phyloP scores from a whole-genome alignment of 2,113 vertebrate species.

The Empidonax traillii region DNA sequence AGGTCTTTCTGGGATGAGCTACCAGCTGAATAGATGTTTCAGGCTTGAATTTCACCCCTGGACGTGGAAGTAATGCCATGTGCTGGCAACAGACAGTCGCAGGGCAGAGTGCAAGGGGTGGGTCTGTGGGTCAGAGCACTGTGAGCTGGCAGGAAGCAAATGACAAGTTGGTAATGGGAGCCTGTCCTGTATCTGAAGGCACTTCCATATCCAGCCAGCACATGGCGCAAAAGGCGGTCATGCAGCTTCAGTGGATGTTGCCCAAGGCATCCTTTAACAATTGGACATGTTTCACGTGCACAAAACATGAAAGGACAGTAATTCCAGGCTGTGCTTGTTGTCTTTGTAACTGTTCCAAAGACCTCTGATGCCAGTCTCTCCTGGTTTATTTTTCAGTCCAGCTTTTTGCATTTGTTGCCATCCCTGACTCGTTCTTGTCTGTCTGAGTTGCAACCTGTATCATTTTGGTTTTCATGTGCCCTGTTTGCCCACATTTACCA shows the following conservation, averaged over 20 bases:
- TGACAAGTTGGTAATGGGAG: accelerated
- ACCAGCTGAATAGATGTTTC: background rate
- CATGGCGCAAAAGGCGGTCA: background rate
- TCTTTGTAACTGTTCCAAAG: background rate
- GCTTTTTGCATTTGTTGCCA: background rate
- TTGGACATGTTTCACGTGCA: background rate
- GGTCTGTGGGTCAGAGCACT: background rate
- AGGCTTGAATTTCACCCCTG: background rate
- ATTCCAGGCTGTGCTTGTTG: background rate
- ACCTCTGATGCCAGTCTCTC: background rate
- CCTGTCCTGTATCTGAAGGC: background rate
- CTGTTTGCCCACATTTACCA: background rate
- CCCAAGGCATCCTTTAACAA: background rate
- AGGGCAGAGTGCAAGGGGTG: accelerated
- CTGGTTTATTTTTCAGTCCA: background rate
- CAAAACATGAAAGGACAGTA: background rate
- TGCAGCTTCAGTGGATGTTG: background rate
- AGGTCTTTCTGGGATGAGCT: accelerated
- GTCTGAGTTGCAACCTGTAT: background rate
- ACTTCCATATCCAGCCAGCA: background rate
- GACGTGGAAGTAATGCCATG: accelerated
- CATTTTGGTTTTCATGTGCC: background rate
- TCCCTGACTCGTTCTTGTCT: background rate
- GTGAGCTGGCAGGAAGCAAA: background rate
- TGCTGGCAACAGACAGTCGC: background rate